phyloP scores from a whole-genome alignment of 2,888 invertebrate species.

The Cheilosia pagana region DNA sequence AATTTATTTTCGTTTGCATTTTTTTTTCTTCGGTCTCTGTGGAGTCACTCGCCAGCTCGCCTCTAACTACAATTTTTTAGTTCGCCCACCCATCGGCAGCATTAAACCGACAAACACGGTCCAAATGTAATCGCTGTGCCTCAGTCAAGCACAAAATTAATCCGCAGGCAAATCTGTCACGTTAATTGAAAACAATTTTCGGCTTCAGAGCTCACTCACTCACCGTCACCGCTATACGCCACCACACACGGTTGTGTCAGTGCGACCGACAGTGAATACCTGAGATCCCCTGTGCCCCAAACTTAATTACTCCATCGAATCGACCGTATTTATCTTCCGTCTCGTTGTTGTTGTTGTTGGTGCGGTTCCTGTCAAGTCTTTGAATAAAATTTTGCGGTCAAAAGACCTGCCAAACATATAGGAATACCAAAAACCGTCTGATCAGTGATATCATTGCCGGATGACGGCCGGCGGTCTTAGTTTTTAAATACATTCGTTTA shows the following conservation, averaged over 20 bases:
- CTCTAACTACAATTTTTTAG: neutral
- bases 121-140: conserved; percentile 46
- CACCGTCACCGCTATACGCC: neutral
- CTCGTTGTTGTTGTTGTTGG: neutral
- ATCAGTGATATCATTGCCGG: conserved; percentile 63
- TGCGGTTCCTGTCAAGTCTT: conserved; percentile 16
- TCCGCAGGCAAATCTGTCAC: conserved; percentile 73
- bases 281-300: conserved; percentile 7
- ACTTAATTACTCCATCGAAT: conserved; percentile 64
- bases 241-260: conserved; percentile 12
- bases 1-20: conserved; percentile 65
- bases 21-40: neutral
- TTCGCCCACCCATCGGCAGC: neutral
- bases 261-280: neutral
- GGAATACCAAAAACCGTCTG: conserved; percentile 10
- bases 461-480: conserved; percentile 32
- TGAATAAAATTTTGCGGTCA: conserved; percentile 67
- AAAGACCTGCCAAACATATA: conserved; percentile 50
- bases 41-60: neutral
- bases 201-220: conserved; percentile 64
- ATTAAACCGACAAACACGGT: conserved; percentile 13
- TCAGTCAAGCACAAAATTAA: conserved; percentile 72
- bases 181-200: conserved; percentile 75
- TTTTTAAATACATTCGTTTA: conserved; percentile 48
- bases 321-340: conserved; percentile 47